Conservation (phyloP, 2,888 invertebrate species). For the Tethea ocularis region DNA sequence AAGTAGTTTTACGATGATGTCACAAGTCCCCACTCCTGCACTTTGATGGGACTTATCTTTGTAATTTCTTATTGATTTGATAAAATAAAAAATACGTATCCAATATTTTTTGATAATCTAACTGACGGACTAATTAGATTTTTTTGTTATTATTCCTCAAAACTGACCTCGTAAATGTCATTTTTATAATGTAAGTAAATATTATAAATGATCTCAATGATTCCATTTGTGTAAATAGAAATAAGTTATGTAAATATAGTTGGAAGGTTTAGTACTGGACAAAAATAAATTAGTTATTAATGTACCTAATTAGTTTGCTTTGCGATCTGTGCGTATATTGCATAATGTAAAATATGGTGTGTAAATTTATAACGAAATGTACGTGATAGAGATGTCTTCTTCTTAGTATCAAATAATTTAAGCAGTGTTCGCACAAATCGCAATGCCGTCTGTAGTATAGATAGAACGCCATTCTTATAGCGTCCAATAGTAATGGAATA, state of each 20-base stretch:
- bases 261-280: conserved; percentile 51
- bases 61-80: too few relatives aligned
- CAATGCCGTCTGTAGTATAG: conserved; percentile 47
- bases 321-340: conserved; percentile 49
- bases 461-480: conserved; percentile 69
- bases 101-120: too few relatives aligned
- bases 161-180: conserved; percentile 70
- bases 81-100: too few relatives aligned
- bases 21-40: too few relatives aligned
- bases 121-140: too few relatives aligned
- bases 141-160: too few relatives aligned
- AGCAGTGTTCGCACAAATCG: conserved; percentile 46
- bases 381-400: conserved; percentile 35
- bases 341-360: conserved; percentile 28
- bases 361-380: conserved; percentile 24
- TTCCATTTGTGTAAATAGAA: conserved; percentile 81
- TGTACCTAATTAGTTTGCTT: conserved; percentile 49
- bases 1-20: too few relatives aligned
- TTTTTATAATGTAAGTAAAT: conserved; percentile 64
- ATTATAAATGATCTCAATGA: conserved; percentile 81
- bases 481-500: conserved; percentile 76
- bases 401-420: conserved; percentile 32
- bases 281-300: conserved; percentile 46
- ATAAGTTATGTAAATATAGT: conserved; percentile 72
- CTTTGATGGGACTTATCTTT: too few relatives aligned